These are phyloP conservation scores for Pegoplata infirma DNA, from an alignment of 2,888 invertebrate genomes.

Conservation along the genomic window DNA sequence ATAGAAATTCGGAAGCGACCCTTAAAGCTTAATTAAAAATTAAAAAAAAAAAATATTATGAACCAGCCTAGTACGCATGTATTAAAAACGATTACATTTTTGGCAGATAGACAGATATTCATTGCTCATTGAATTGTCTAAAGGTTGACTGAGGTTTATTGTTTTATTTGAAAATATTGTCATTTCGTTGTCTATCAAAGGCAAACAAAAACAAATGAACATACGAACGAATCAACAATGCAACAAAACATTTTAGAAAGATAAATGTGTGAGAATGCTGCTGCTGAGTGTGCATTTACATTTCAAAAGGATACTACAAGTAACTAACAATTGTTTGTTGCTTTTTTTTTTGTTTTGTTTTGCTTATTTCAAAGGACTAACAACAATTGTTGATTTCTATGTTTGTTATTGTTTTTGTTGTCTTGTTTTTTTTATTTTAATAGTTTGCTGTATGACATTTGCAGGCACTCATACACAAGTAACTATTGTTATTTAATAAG, in stretches of 20 bases:
- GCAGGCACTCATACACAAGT: not conserved
- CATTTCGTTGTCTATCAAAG: not conserved
- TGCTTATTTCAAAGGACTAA: conserved; percentile 3
- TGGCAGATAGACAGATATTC: not conserved
- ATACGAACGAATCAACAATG: not conserved
- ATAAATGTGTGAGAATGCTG: not conserved
- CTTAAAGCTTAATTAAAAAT: no score
- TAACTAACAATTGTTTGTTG: conserved; percentile 19
- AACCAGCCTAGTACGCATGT: conserved; percentile 16
- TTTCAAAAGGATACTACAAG: not conserved
- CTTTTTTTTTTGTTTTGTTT: conserved; percentile 2
- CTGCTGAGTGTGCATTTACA: not conserved
- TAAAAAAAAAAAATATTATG: no score
- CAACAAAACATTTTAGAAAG: not conserved
- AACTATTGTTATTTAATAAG: conserved; percentile 36
- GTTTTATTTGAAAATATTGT: not conserved
- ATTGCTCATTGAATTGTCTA: not conserved
- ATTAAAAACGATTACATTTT: conserved; percentile 4
- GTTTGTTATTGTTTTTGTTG: not conserved
- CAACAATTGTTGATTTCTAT: conserved; percentile 9
- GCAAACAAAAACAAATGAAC: not conserved
- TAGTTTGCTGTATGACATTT: conserved; percentile 9
- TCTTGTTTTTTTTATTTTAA: not conserved
- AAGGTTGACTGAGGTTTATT: not conserved
- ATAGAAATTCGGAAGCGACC: no score